Conservation (phyloP, 1,140 invertebrate genomes). For the Coptotermes formosanus region DNA sequence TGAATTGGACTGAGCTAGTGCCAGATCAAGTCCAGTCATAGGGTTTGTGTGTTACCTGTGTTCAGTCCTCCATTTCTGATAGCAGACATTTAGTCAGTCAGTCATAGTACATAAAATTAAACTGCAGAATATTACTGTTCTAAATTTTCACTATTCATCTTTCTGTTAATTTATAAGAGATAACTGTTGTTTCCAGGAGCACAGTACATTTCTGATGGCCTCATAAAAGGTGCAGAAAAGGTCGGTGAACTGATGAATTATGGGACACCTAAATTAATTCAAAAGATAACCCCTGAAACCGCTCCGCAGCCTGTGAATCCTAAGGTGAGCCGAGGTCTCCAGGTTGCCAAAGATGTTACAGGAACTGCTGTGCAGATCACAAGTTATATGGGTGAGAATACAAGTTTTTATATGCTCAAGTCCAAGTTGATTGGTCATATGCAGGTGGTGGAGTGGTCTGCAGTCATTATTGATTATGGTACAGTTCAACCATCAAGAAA, state of each 20-base stretch:
- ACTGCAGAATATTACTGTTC: no score
- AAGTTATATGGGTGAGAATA: constrained; percentile 55
- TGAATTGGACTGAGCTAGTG: no score
- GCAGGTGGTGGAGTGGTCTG: not conserved
- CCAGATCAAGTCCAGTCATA: no score
- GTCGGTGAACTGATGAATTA: constrained; percentile 58
- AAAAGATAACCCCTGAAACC: constrained; percentile 52
- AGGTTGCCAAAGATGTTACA: constrained; percentile 62
- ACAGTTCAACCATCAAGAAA: not conserved
- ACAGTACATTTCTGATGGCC: constrained; percentile 60
- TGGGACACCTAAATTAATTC: constrained; percentile 60
- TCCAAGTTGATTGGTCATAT: constrained; percentile 33
- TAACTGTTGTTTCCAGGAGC: constrained; percentile 52
- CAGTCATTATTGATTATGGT: not conserved
- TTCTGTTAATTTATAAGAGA: no score
- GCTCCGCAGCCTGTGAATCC: constrained; percentile 47
- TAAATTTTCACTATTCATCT: no score
- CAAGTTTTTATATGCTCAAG: not conserved
- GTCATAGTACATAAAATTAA: no score
- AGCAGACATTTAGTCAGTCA: no score
- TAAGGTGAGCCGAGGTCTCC: constrained; percentile 55
- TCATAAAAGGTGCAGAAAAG: constrained; percentile 64
- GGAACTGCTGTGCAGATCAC: constrained; percentile 60
- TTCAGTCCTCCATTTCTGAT: no score
- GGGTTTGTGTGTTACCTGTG: no score